These are phyloP conservation scores for Boulengeromyrus knoepffleri DNA, from an alignment of 2,113 vertebrate species.

Conservation along the genomic window DNA sequence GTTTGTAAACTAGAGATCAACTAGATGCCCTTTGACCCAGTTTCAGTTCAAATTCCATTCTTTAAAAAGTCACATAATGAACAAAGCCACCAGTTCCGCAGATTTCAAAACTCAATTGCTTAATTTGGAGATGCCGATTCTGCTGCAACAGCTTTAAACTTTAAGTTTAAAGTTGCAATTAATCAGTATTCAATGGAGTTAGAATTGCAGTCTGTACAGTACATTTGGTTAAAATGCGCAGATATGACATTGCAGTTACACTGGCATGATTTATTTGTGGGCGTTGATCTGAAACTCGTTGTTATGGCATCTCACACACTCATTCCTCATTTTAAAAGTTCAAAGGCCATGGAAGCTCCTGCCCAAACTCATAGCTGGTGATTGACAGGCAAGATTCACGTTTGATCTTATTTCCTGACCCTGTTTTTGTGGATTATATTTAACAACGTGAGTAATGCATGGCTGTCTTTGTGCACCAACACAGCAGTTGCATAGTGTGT, in stretches of 20 bases:
- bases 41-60: background rate
- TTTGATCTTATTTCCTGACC: background rate
- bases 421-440: background rate
- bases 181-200: background rate
- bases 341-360: background rate
- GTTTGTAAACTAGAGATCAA: background rate
- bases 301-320: background rate
- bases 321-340: background rate
- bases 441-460: background rate
- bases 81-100: background rate
- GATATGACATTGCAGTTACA: background rate
- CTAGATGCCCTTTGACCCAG: background rate
- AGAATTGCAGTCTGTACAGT: background rate
- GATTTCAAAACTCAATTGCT: background rate
- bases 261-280: background rate
- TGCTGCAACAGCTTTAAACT: background rate
- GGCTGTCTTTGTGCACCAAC: background rate
- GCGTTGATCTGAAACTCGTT: background rate
- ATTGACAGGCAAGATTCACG: background rate
- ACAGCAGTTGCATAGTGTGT: background rate
- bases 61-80: background rate
- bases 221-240: background rate
- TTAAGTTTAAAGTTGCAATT: background rate
- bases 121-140: background rate
- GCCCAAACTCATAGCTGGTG: background rate